Evolutionary conservation across 1,140 invertebrate species (phyloP).

Genomic region (Halictus rubicundus): DNA sequence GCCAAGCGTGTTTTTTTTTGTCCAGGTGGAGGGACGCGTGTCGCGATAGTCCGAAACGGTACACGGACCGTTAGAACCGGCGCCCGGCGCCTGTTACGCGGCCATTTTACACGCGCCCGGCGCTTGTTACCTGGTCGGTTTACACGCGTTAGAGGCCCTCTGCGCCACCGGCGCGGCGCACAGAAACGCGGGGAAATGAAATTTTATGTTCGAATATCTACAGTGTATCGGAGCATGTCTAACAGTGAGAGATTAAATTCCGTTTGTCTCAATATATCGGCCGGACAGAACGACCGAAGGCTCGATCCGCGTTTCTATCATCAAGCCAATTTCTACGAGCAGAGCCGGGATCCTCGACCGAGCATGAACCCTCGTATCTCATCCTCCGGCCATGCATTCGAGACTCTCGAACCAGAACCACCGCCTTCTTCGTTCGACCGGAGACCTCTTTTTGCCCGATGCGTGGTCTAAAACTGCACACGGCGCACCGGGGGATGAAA

Average conservation of each 20-base stretch:
- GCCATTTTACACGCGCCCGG: not conserved
- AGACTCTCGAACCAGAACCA: constrained; percentile 7
- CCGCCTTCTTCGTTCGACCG: not conserved
- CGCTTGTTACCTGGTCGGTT: not conserved
- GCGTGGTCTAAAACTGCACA: constrained; percentile 1
- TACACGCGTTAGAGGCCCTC: not conserved
- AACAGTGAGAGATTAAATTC: constrained; percentile 42
- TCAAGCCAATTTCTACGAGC: constrained; percentile 12
- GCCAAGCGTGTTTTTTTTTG: not conserved
- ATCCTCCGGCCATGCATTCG: not conserved
- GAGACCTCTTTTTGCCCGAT: no score
- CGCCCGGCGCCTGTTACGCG: not conserved
- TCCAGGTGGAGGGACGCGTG: not conserved
- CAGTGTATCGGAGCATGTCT: constrained; percentile 37
- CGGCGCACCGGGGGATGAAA: no score
- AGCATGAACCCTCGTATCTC: not conserved
- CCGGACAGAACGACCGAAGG: not conserved
- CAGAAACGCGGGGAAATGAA: constrained; percentile 20
- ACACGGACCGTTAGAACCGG: not conserved
- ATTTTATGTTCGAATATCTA: constrained; percentile 28
- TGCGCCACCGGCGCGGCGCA: not conserved
- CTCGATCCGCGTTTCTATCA: not conserved
- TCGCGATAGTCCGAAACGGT: not conserved
- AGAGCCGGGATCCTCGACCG: not conserved
- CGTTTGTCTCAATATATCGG: constrained; percentile 22